Base-by-base conservation (phyloP, 2,113 vertebrate species). In the Ammospiza nelsoni region DNA sequence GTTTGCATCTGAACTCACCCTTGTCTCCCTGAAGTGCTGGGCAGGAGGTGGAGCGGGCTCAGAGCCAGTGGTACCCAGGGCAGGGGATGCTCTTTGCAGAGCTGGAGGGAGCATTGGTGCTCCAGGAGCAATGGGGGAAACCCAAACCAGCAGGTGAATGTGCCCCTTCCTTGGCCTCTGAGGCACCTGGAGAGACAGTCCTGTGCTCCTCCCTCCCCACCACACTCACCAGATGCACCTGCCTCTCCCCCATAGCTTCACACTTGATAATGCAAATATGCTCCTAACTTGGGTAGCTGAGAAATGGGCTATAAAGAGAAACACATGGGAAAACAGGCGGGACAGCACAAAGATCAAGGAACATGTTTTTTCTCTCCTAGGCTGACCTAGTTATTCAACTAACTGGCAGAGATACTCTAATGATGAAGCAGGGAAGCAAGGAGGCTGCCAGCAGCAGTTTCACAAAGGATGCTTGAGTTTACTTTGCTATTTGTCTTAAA, bases 321-420 rank as follows among this genome's bases (percentile, higher is more conserved):
- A 94, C 86, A 87, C 94, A 84, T 19, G 69, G 65, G 57, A 72
- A 90, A 95, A 78, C 90, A 93, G 85, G 92, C 96, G 92, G 90
- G 94, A 89, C 76, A 90, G 80, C 65, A 86, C 68, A 95, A 90
- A 93, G 92, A 95, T 89, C 95, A 96, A 93, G 83, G 69, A 93
- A 89, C 49, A 43, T 51, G 12, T 9, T 46, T 54, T 66, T 73
- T 73, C 79, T 80, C 57, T 41, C 41, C 48, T 33, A 81, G 83
- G 66, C 86, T 96, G 96, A 96, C 93, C 93, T 94, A 95, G 83
- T 96, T 96, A 93, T 76, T 95, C 87, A 96, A 91, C 82, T 96
- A 77, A 94, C 79, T 93, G 93, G 65, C 93, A 90, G 82, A 95
- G 82, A 77, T n/a, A 48, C 51, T 85, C 72, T 81, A 94, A 95